Evolutionary conservation across 1,140 invertebrate species (phyloP).

Genomic region (Apis cerana): DNA sequence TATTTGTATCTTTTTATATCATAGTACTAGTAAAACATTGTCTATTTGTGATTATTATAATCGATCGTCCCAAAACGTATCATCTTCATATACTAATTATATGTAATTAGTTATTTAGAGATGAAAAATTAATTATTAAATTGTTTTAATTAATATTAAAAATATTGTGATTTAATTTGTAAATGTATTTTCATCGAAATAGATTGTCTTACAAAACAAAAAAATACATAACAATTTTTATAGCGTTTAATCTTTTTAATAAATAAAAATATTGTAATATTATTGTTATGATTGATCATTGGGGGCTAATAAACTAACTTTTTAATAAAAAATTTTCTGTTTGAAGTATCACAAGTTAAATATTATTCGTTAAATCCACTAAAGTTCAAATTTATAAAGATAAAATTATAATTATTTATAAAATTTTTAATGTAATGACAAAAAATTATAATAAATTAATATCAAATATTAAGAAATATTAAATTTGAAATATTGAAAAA

Average conservation of each 20-base stretch:
- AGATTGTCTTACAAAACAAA: neutral
- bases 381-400: too few species aligned
- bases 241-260: slow-evolving; percentile 28
- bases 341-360: too few species aligned
- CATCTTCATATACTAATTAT: neutral
- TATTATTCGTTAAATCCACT: too few species aligned
- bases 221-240: slow-evolving; percentile 8
- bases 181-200: slow-evolving; percentile 6
- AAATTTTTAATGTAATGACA: neutral
- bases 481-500: neutral
- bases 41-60: neutral
- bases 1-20: slow-evolving; percentile 40
- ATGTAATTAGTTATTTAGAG: slow-evolving; percentile 6
- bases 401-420: too few species aligned
- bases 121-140: slow-evolving; percentile 1
- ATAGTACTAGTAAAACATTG: neutral
- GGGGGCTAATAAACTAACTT: slow-evolving; percentile 45
- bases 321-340: slow-evolving; percentile 14
- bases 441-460: slow-evolving; percentile 8
- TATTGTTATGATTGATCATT: slow-evolving; percentile 32
- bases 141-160: slow-evolving; percentile 9
- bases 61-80: neutral
- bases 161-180: slow-evolving; percentile 44
- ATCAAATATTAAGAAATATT: slow-evolving; percentile 4
- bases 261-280: slow-evolving; percentile 22